phyloP scores from a whole-genome alignment of 2,797 vertebrate species.

The Cuculus canorus region DNA sequence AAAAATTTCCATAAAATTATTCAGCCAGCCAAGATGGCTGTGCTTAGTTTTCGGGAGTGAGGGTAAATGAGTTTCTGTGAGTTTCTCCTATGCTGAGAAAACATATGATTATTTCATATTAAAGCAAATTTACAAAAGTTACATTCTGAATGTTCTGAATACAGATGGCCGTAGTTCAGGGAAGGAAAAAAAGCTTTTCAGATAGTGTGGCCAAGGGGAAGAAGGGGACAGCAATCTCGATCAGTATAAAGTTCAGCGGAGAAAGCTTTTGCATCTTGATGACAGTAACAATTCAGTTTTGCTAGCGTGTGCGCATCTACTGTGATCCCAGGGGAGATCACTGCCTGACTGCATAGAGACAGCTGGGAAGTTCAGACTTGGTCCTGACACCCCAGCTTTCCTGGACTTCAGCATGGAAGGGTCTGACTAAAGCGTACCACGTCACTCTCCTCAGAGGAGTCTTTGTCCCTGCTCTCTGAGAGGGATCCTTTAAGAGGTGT shows the following conservation, averaged over 20 bases:
- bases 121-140: neutral
- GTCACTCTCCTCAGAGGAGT: neutral
- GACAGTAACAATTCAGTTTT: neutral
- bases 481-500: neutral
- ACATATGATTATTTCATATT: neutral
- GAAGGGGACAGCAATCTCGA: neutral
- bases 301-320: neutral
- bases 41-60: neutral
- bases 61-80: neutral
- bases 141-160: neutral
- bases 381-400: neutral
- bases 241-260: accelerated
- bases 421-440: accelerated
- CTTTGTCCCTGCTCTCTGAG: neutral
- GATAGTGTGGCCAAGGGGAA: neutral
- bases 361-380: neutral
- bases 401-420: neutral
- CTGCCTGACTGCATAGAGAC: accelerated
- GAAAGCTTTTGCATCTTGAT: neutral
- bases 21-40: neutral
- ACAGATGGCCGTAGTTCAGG: neutral
- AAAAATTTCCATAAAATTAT: neutral
- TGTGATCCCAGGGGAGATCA: neutral
- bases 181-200: neutral
- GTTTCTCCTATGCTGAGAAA: neutral